Percentiles rank a stretch among this genome's conserved stretches.
These are phyloP conservation scores for Drosophila truncata DNA, from an alignment of 1,140 invertebrate species.

Conservation along the genomic window DNA sequence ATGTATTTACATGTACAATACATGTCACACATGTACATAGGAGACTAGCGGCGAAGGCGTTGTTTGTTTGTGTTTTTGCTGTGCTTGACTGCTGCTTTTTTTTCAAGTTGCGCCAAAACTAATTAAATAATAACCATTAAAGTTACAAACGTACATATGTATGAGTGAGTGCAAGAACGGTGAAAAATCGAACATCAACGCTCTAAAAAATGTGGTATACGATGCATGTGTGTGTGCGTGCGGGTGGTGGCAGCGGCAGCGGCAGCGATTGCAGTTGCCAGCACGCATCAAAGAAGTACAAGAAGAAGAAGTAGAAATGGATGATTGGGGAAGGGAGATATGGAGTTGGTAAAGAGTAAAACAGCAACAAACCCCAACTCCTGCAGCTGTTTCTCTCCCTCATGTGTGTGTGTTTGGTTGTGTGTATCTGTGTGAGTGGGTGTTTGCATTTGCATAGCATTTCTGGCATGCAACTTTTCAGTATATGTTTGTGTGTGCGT, in stretches of 20 bases:
- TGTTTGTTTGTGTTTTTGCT: conserved; percentile 23
- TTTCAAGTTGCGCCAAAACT: conserved; percentile 47
- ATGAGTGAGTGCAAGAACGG: conserved; percentile 57
- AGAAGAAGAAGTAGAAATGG: conserved; percentile 20
- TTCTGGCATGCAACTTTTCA: conserved; percentile 44
- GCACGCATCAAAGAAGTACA: conserved; percentile 45
- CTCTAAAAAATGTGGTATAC: conserved; percentile 40
- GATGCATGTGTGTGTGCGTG: conserved; percentile 33
- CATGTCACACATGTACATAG: conserved; percentile 9
- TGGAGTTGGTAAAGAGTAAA: conserved; percentile 13
- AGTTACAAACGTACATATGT: conserved; percentile 5
- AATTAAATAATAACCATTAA: conserved; percentile 51
- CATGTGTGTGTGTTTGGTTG: conserved; percentile 8
- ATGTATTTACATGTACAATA: conserved; percentile 6
- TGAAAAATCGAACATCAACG: conserved; percentile 81
- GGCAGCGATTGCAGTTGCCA: conserved; percentile 46
- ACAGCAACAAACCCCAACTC: conserved; percentile 40
- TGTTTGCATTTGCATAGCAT: conserved; percentile 53
- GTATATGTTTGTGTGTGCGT: conserved; percentile 16
- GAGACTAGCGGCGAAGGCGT: conserved; percentile 18
- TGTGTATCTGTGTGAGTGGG: conserved; percentile 31
- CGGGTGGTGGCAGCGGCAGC: conserved; percentile 48
- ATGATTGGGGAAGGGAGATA: background rate
- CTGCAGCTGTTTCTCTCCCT: conserved; percentile 24
- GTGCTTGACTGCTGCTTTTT: conserved; percentile 4